Conservation (phyloP, 2,888 invertebrate species). For the Notocelia uddmanniana region DNA sequence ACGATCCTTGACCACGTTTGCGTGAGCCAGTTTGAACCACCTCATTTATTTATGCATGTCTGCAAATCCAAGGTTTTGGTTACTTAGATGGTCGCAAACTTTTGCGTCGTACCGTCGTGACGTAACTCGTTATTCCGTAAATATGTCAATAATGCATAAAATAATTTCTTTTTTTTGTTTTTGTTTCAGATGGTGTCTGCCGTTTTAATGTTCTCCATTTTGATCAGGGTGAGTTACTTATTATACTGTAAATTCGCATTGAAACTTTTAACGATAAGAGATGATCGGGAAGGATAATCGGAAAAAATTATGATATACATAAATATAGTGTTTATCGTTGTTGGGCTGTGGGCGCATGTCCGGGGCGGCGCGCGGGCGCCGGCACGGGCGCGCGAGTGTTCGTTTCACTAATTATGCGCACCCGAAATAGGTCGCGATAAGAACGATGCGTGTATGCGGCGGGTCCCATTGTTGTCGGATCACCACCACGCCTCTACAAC, state of each 20-base stretch:
- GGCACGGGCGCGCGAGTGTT: constrained; percentile 54
- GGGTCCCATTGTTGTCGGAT: constrained; percentile 35
- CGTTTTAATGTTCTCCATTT: constrained; percentile 11
- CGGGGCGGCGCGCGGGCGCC: constrained; percentile 46
- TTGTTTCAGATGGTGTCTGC: constrained; percentile 39
- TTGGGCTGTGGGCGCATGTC: constrained; percentile 24
- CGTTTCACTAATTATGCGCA: constrained; percentile 62
- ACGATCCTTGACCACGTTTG: constrained; percentile 60
- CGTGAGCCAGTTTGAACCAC: constrained; percentile 54
- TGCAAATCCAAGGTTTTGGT: constrained; percentile 58
- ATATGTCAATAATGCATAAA: constrained; percentile 30
- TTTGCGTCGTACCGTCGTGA: constrained; percentile 43
- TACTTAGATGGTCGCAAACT: constrained; percentile 54
- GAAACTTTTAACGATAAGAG: neutral
- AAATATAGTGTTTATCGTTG: constrained; percentile 21
- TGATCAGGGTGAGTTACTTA: constrained; percentile 25
- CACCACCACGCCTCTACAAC: constrained; percentile 37
- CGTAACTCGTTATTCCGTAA: constrained; percentile 29
- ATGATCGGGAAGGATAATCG: constrained; percentile 7
- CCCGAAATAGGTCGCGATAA: constrained; percentile 67
- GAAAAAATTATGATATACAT: constrained; percentile 6
- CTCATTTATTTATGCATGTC: constrained; percentile 57
- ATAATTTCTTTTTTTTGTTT: constrained; percentile 38
- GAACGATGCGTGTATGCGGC: constrained; percentile 50
- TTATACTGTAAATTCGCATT: neutral